A percentile compares a stretch with the other conserved stretches of the same genome.
Evolutionary conservation across 2,113 vertebrate genomes (phyloP).

Genomic region (Canis aureus): DNA sequence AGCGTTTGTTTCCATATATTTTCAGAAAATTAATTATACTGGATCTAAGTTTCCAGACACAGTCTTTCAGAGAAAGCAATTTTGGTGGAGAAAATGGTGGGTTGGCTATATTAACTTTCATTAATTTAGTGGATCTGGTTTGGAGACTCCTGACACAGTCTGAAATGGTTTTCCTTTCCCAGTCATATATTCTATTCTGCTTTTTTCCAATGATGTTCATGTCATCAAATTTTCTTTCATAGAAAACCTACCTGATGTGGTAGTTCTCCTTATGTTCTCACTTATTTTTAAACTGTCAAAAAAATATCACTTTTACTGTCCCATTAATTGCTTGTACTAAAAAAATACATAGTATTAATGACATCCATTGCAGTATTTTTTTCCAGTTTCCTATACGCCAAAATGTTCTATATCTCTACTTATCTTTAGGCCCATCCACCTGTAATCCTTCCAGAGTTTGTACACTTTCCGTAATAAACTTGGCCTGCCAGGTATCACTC

Average conservation of each 20-base stretch:
- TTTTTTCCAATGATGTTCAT: background rate
- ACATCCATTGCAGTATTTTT: background rate
- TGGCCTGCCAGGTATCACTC: background rate
- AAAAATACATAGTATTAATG: background rate
- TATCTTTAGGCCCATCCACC: background rate
- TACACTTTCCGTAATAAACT: background rate
- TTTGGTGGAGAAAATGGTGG: background rate
- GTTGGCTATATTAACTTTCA: background rate
- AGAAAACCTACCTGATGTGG: background rate
- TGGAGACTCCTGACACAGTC: background rate
- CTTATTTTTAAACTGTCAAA: background rate
- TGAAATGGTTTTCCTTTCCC: background rate
- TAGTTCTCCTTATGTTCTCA: background rate
- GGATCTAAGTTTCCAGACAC: background rate
- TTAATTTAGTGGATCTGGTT: background rate
- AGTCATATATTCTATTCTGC: background rate
- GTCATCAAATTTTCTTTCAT: slow-evolving; percentile 23
- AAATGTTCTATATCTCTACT: background rate
- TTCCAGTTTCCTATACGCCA: background rate
- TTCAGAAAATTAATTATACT: slow-evolving; percentile 26
- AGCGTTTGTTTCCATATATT: background rate
- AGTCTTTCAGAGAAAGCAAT: background rate
- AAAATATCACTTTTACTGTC: background rate
- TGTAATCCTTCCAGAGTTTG: background rate
- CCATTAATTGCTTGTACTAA: background rate